These are phyloP conservation scores for Propithecus perrieri DNA, from an alignment of 2,797 vertebrate genomes.

Conservation along the genomic window DNA sequence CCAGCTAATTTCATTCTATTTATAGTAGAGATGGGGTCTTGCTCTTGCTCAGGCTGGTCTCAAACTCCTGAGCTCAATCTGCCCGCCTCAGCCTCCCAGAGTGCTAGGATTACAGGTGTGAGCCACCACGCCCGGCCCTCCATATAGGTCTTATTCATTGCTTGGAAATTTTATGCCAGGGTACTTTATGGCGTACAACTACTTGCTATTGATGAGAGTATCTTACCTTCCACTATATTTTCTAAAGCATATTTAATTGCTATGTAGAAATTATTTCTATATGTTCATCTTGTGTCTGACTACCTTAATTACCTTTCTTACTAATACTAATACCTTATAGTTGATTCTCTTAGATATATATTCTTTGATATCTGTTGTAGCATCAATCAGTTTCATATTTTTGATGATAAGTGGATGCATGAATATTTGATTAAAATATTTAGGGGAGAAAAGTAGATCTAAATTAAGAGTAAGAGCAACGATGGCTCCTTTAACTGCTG, in stretches of 20 bases:
- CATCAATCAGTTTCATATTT: neutral
- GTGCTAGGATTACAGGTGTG: too few relatives aligned
- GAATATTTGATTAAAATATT: constrained; percentile 5
- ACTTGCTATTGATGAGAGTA: neutral
- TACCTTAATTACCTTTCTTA: neutral
- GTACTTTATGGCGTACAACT: neutral
- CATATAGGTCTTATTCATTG: neutral
- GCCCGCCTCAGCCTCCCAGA: too few relatives aligned
- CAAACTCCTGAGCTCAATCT: too few relatives aligned
- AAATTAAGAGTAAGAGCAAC: neutral
- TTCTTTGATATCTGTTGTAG: neutral
- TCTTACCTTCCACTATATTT: neutral
- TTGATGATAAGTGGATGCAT: neutral
- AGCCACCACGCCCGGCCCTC: neutral
- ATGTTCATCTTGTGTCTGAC: neutral
- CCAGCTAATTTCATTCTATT: too few relatives aligned
- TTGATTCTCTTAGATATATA: neutral
- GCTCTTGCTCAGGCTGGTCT: too few relatives aligned
- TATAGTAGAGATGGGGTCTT: too few relatives aligned
- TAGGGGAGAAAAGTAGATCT: neutral
- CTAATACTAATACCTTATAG: neutral
- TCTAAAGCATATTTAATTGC: neutral
- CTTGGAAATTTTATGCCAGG: neutral
- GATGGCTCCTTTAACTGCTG: neutral
- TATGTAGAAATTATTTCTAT: neutral